Base-by-base conservation (phyloP, 1,140 invertebrate genomes). In the Aphidius ervi region DNA sequence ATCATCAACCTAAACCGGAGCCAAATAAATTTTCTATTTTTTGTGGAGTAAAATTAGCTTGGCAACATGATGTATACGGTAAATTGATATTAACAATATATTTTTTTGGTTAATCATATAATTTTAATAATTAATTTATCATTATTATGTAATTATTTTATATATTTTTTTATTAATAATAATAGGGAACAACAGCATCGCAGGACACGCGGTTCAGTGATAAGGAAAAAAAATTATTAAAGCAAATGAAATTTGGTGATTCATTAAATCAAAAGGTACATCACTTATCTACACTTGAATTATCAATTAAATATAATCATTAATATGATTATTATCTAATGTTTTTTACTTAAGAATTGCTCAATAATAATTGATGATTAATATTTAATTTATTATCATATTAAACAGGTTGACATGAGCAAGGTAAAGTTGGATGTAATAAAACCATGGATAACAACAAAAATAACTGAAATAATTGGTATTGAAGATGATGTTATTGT, bases 191-290 rank as follows among this genome's bases (percentile, higher is more conserved):
- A 40, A 97, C 91, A 69, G 93, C 96, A 46, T 95, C 98, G 74
- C 97, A 99, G 81, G 97, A 99, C 79, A 98, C 94, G 72, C 87
- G 97, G 65, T 99, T 99, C 82, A 94, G 94, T 72, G 96, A 99
- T 79, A 99, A 99, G 78, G 95, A 99, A 80, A 99, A 99, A 80
- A 99, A 99, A 73, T 83, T 99, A 46, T 86, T 99, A 76, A 99
- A 98, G 77, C 92, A 95, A 78, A 97, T 99, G 94, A 97, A 94
- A 77, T 99, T 99, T 82, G 91, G 91, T 43, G 94, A 98, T 75
- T 90, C 88, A 65, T 81, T 98, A 49, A 88, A 89, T 60, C 90
- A 91, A 75, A 94, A 91, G 85, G 95, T 95, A 59, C 56, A 16
- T 39, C 53, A 47, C 49, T 31, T 40, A 5, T 48, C 31, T 9